A percentile compares a stretch with the other conserved stretches of the same genome.
Evolutionary conservation across 64 coral and sea anemone species (phyloP).

Genomic region (Montipora sp.): DNA sequence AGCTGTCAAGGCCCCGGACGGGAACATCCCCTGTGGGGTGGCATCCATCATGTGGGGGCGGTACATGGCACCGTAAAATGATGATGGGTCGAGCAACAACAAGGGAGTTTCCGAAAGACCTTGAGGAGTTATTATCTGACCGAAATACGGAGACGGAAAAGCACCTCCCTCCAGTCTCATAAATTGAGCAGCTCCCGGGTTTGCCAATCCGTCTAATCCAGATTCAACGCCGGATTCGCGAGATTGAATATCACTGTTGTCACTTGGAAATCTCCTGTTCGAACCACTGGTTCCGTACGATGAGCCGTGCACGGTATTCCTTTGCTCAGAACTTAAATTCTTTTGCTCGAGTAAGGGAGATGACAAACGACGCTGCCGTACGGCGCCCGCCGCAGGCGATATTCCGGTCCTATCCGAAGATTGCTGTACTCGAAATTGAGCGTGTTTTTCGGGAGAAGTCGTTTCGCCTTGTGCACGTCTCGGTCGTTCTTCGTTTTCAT

Average conservation of each 20-base stretch:
- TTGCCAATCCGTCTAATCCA: background rate
- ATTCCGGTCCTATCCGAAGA: background rate
- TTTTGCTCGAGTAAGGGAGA: conserved; percentile 43
- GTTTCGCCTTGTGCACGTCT: background rate
- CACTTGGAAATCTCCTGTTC: conserved; percentile 17
- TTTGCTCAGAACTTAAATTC: background rate
- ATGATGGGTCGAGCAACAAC: conserved; percentile 25
- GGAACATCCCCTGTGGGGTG: conserved; percentile 42
- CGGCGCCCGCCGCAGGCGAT: conserved; percentile 12
- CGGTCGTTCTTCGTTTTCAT: conserved; percentile 51
- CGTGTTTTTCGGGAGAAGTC: conserved; percentile 14
- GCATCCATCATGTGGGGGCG: conserved; percentile 65
- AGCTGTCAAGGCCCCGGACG: conserved; percentile 12
- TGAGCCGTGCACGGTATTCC: background rate
- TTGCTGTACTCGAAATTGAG: conserved; percentile 17
- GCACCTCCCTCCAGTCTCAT: conserved; percentile 39
- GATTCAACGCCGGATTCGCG: conserved; percentile 15
- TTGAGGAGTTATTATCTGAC: conserved; percentile 6
- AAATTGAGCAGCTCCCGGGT: background rate
- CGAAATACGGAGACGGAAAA: conserved; percentile 20
- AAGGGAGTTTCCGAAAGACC: conserved; percentile 29
- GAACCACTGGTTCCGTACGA: background rate
- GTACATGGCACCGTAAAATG: conserved; percentile 50
- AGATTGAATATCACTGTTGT: background rate
- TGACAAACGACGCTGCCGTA: conserved; percentile 28